Conservation (phyloP, 2,797 vertebrate genomes). For the Thunnus albacares region DNA sequence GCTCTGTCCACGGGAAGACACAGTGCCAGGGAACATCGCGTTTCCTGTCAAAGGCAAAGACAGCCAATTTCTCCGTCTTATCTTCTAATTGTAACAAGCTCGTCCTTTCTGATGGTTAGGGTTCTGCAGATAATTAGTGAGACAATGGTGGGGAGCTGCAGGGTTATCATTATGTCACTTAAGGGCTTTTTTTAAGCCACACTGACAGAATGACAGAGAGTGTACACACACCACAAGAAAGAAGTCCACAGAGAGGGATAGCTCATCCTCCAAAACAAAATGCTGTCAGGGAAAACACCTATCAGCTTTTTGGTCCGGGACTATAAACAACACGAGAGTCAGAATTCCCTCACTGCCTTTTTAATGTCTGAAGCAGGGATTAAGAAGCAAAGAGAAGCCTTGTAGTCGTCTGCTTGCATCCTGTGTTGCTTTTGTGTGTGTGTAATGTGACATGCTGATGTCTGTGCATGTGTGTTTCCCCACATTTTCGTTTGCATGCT, state of each 20-base stretch:
- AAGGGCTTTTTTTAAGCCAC: conserved; percentile 28
- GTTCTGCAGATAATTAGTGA: conserved; percentile 63
- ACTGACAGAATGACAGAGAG: conserved; percentile 51
- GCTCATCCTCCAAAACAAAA: conserved; percentile 59
- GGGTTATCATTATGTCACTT: conserved; percentile 65
- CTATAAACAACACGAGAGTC: conserved; percentile 34
- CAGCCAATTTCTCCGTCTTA: conserved; percentile 61
- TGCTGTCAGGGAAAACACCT: conserved; percentile 32
- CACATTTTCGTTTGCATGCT: conserved; percentile 39
- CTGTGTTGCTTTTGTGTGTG: conserved; percentile 3
- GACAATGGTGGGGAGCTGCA: conserved; percentile 54
- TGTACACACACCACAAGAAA: conserved; percentile 39
- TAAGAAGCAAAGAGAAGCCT: conserved; percentile 12
- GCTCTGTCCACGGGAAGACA: conserved; percentile 48
- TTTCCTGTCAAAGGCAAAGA: conserved; percentile 62
- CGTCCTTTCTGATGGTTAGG: conserved; percentile 51
- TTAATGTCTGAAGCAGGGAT: conserved; percentile 16
- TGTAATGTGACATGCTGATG: conserved; percentile 16
- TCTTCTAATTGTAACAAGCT: conserved; percentile 68
- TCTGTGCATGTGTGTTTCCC: not conserved
- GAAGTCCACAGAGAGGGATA: conserved; percentile 40
- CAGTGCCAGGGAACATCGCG: conserved; percentile 34
- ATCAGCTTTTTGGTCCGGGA: conserved; percentile 40
- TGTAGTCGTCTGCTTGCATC: conserved; percentile 24
- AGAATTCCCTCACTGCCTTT: conserved; percentile 26